phyloP scores from a whole-genome alignment of 2,888 invertebrate genomes.

The Gymnoscelis rufifasciata region DNA sequence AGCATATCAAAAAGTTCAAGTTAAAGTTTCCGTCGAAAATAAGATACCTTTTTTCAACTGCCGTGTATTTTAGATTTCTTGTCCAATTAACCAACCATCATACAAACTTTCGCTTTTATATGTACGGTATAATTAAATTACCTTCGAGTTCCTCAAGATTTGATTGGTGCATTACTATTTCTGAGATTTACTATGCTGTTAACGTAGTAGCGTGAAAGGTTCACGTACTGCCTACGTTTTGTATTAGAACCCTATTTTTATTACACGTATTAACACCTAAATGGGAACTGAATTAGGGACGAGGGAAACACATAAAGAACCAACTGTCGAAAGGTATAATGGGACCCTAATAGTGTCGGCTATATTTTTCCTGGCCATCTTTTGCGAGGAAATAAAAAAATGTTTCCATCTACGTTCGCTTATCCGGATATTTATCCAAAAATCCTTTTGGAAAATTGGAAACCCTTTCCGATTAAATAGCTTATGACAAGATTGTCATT shows the following conservation, averaged over 20 bases:
- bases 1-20: too few relatives aligned
- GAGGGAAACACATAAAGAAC: constrained; percentile 20
- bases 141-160: too few relatives aligned
- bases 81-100: too few relatives aligned
- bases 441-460: constrained; percentile 16
- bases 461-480: constrained; percentile 26
- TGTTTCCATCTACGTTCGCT: constrained; percentile 2
- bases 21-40: too few relatives aligned
- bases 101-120: too few relatives aligned
- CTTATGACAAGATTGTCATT: constrained; percentile 19
- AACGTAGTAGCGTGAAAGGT: constrained; percentile 32
- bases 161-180: not conserved
- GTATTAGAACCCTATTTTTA: constrained; percentile 31
- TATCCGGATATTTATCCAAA: constrained; percentile 1
- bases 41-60: too few relatives aligned
- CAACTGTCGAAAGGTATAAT: constrained; percentile 17
- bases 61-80: too few relatives aligned
- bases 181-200: constrained; percentile 15
- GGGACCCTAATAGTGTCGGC: constrained; percentile 10
- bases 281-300: constrained; percentile 30
- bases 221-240: constrained; percentile 33
- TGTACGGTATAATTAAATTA: too few relatives aligned
- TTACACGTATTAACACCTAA: constrained; percentile 32
- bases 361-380: constrained; percentile 5
- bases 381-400: constrained; percentile 1